These are phyloP conservation scores for Chionoecetes opilio DNA, from an alignment of 1,140 invertebrate species.

Conservation along the genomic window DNA sequence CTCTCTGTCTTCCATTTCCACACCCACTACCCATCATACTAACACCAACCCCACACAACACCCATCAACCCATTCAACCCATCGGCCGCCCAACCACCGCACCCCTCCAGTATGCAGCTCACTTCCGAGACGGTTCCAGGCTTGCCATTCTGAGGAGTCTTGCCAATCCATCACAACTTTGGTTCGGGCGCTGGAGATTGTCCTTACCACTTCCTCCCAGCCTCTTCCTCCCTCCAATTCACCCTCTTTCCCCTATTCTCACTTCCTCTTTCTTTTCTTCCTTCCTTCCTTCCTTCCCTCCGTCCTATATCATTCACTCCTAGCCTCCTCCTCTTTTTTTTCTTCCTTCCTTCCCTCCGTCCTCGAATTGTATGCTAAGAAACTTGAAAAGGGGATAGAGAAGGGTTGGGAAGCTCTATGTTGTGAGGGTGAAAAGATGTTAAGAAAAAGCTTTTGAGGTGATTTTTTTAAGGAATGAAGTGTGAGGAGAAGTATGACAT, in stretches of 20 bases:
- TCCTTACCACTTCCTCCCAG: not conserved
- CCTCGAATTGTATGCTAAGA: not conserved
- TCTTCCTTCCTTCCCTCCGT: not conserved
- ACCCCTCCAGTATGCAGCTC: not conserved
- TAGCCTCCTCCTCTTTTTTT: not conserved
- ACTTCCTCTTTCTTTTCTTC: not conserved
- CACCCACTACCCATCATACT: not conserved
- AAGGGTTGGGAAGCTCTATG: too few species aligned
- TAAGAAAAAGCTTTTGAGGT: not conserved
- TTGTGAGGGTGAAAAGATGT: not conserved
- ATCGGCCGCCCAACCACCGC: not conserved
- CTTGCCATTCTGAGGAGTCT: constrained; percentile 44
- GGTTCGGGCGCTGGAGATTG: not conserved
- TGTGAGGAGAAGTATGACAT: constrained; percentile 1
- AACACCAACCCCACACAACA: not conserved
- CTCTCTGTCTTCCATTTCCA: not conserved
- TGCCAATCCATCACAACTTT: constrained; percentile 54
- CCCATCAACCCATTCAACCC: not conserved
- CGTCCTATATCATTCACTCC: not conserved
- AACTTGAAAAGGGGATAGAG: not conserved
- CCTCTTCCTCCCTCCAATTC: not conserved
- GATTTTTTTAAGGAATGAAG: not conserved
- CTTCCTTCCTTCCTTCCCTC: not conserved
- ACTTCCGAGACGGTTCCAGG: not conserved
- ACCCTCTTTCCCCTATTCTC: not conserved